Conservation (phyloP, 2,888 invertebrate species). For the Cyaniris semiargus region DNA sequence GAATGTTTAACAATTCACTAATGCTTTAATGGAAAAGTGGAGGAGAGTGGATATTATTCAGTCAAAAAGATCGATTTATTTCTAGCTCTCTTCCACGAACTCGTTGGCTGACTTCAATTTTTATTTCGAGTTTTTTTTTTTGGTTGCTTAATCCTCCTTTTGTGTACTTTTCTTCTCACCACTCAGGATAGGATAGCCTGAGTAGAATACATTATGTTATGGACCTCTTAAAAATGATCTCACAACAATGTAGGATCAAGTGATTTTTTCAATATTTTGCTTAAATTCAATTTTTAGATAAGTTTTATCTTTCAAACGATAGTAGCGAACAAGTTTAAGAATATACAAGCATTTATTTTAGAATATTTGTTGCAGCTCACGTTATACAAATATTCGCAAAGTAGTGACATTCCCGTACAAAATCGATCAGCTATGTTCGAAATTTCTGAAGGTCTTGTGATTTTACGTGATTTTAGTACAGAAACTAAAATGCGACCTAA, state of each 20-base stretch:
- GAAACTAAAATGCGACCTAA: not conserved
- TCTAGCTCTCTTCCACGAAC: not conserved
- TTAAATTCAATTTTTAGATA: not conserved
- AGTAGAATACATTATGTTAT: not conserved
- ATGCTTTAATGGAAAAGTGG: constrained; percentile 28
- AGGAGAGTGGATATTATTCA: constrained; percentile 18
- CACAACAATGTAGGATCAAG: no score
- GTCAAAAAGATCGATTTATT: constrained; percentile 18
- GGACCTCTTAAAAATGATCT: not conserved
- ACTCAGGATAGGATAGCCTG: not conserved
- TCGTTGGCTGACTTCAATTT: not conserved
- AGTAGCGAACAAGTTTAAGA: not conserved
- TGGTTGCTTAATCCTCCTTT: not conserved
- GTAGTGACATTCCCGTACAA: not conserved
- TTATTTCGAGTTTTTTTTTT: not conserved
- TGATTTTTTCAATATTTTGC: not conserved
- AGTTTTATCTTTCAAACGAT: not conserved
- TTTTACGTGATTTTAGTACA: no score
- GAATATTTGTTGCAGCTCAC: not conserved
- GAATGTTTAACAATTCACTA: constrained; percentile 36
- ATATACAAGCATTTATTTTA: not conserved
- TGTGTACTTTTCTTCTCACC: not conserved
- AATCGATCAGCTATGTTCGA: constrained; percentile 20
- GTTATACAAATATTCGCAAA: constrained; percentile 5
- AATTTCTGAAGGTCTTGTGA: constrained; percentile 19